phyloP scores from a whole-genome alignment of 2,113 vertebrate genomes.

The Stigmatopora nigra region DNA sequence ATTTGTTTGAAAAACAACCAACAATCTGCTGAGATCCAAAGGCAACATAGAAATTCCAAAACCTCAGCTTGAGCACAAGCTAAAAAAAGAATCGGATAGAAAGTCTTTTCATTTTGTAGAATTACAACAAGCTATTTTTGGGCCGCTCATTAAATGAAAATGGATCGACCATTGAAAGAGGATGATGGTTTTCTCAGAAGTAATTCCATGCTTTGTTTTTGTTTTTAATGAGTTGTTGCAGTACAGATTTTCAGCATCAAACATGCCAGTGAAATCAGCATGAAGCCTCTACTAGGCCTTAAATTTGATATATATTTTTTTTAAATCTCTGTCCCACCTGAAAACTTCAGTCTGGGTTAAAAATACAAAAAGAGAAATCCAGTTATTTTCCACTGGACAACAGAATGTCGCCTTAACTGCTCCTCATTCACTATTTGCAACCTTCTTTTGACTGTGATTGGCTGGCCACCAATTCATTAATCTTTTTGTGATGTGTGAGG shows the following conservation, averaged over 20 bases:
- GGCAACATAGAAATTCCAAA: constrained; percentile 12
- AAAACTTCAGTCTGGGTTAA: background rate
- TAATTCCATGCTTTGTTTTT: constrained; percentile 23
- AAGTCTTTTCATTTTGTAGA: constrained; percentile 8
- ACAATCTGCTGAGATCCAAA: constrained; percentile 28
- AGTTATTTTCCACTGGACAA: background rate
- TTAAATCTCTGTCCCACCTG: constrained; percentile 6
- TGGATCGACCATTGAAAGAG: constrained; percentile 29
- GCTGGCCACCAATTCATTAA: too few species aligned
- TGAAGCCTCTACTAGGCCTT: constrained; percentile 44
- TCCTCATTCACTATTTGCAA: background rate
- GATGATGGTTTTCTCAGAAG: constrained; percentile 31
- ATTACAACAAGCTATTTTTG: constrained; percentile 10
- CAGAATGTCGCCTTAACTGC: background rate
- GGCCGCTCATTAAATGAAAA: constrained; percentile 25
- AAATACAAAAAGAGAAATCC: background rate
- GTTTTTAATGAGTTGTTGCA: constrained; percentile 18
- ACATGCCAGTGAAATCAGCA: constrained; percentile 29
- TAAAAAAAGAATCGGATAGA: constrained; percentile 15
- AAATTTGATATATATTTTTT: constrained; percentile 18
- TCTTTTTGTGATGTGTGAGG: too few species aligned
- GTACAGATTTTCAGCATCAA: constrained; percentile 31
- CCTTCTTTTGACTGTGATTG: background rate
- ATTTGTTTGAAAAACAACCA: constrained; percentile 53
- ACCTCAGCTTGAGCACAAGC: background rate